phyloP scores from a whole-genome alignment of 1,140 invertebrate genomes.

The Brachystomella parvula region DNA sequence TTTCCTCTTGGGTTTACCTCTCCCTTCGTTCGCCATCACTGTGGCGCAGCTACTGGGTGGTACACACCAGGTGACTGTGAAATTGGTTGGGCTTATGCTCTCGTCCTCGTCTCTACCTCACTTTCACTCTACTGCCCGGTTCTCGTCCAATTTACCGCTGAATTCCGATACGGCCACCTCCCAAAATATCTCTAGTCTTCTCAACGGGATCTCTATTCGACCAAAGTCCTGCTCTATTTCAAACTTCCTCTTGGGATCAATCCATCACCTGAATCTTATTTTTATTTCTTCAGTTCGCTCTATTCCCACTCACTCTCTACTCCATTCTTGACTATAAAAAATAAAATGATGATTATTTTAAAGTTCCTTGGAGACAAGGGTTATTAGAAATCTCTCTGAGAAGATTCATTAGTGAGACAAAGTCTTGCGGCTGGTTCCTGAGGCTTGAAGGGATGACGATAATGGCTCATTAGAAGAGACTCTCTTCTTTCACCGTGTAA shows the following conservation, averaged over 20 bases:
- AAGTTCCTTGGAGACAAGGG: neutral
- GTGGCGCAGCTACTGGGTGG: constrained; percentile 38
- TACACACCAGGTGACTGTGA: constrained; percentile 43
- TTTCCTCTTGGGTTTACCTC: constrained; percentile 46
- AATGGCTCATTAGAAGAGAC: neutral
- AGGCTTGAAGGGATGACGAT: too few relatives aligned
- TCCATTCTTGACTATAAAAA: neutral
- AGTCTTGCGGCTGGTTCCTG: neutral
- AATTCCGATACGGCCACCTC: constrained; percentile 23
- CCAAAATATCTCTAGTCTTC: constrained; percentile 29
- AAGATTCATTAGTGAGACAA: neutral
- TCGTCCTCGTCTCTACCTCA: constrained; percentile 44
- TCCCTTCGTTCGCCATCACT: constrained; percentile 42
- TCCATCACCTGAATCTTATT: neutral
- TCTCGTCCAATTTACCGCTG: constrained; percentile 40
- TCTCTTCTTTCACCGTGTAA: neutral
- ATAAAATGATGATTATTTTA: neutral
- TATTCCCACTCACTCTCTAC: too few relatives aligned
- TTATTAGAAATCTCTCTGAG: neutral
- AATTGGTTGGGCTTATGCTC: constrained; percentile 46
- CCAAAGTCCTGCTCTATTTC: too few relatives aligned
- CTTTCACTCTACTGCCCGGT: constrained; percentile 45
- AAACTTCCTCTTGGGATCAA: too few relatives aligned
- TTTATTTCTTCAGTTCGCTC: too few relatives aligned
- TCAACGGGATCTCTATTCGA: too few relatives aligned